Base-by-base conservation (phyloP, 2,888 invertebrate genomes). In the Caenorhabditis angaria region DNA sequence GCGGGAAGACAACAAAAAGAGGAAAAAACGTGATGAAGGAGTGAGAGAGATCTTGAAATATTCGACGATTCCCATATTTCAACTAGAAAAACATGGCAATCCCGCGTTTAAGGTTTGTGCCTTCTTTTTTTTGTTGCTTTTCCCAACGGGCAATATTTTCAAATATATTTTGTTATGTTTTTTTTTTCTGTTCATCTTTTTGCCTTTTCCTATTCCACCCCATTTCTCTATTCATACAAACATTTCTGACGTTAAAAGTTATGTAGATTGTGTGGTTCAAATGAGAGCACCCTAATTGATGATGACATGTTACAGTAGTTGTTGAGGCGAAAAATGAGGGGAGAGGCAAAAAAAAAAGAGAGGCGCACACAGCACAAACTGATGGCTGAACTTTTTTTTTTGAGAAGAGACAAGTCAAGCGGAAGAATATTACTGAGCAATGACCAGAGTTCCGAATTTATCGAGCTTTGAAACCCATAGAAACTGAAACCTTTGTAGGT, bases 31-130 rank as follows among this genome's bases (percentile, higher is more conserved):
- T 29, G 32, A 20, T 54, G 54, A 27, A 54, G 25, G 68, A 63
- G 63, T 54, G 53, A 28, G n/a, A 61, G 58, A 62, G 57, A 28
- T 29, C 55, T 35, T 51, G 53, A 29, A 41, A 35, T 29, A 32
- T 41, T 63, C 61, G 58, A 50, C 41, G 32, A 29, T 27, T 41
- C 41, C 14, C n/a, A n/a, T n/a, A n/a, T n/a, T n/a, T n/a, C n/a
- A n/a, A n/a, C n/a, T n/a, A n/a, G n/a, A 41, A 18, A 41, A 65
- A 35, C 18, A 71, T 71, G 71, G 71, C 71, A 58, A 62, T 71
- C 55, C 71, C 71, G 25, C 57, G 71, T 28, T 64, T 71, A 48
- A 66, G 71, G 71, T 71, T 32, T 14, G 71, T 57, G n/a, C n/a
- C n/a, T n/a, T 29, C 24, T 32, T 41, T 59, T 50, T 24, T 32